These are phyloP conservation scores for Scaptodrosophila latifasciaeformis DNA, from an alignment of 2,888 invertebrate species.

Conservation along the genomic window DNA sequence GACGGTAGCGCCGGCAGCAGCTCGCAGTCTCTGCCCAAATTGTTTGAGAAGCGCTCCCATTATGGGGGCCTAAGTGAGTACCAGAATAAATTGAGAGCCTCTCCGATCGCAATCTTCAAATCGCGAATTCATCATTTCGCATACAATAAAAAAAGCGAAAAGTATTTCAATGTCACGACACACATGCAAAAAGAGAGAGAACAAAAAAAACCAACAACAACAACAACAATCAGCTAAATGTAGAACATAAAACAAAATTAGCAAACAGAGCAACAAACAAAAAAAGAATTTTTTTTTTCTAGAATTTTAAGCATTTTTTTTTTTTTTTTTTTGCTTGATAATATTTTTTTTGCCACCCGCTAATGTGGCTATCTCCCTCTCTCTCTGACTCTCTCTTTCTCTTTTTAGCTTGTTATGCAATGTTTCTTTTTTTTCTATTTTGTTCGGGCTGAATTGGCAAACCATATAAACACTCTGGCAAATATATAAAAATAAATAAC, in stretches of 20 bases:
- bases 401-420: slow-evolving; percentile 6
- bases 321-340: too few species aligned
- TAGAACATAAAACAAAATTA: slow-evolving; percentile 10
- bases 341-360: neutral
- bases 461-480: neutral
- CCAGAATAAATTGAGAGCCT: neutral
- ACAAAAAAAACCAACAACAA: too few species aligned
- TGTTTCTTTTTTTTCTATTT: slow-evolving; percentile 8
- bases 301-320: too few species aligned
- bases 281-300: too few species aligned
- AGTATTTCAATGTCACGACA: slow-evolving; percentile 38
- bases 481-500: slow-evolving; percentile 3
- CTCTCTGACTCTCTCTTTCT: neutral
- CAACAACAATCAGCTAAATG: neutral
- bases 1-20: neutral
- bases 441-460: slow-evolving; percentile 25
- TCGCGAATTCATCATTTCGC: too few species aligned
- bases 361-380: neutral
- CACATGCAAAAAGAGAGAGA: slow-evolving; percentile 11
- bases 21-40: neutral
- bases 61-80: slow-evolving; percentile 1
- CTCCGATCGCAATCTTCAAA: too few species aligned
- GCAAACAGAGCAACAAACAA: slow-evolving; percentile 34
- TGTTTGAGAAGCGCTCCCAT: neutral
- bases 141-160: slow-evolving; percentile 2